A percentile compares a stretch with the other conserved stretches of the same genome.
phyloP scores from a whole-genome alignment of 2,888 invertebrate species.

The Lobophora halterata region DNA sequence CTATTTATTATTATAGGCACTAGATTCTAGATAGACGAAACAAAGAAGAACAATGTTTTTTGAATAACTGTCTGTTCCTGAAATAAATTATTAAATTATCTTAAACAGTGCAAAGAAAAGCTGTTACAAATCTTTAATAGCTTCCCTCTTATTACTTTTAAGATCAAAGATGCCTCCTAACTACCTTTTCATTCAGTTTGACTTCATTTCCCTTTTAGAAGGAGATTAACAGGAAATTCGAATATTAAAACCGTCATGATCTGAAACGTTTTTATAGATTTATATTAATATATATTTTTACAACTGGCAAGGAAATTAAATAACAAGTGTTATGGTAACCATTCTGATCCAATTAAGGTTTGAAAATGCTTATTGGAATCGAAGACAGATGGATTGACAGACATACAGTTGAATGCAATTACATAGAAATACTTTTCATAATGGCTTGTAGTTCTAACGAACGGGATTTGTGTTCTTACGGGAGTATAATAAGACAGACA shows the following conservation, averaged over 20 bases:
- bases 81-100: too few species aligned
- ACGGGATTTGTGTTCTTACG: too few species aligned
- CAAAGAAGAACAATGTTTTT: too few species aligned
- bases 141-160: slow-evolving; percentile 2
- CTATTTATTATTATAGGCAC: too few species aligned
- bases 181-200: slow-evolving; percentile 25
- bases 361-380: slow-evolving; percentile 3
- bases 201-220: slow-evolving; percentile 16
- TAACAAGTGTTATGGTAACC: slow-evolving; percentile 3
- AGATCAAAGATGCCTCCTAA: slow-evolving; percentile 17
- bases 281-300: not conserved
- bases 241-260: too few species aligned
- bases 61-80: too few species aligned
- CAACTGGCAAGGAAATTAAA: too few species aligned
- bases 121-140: slow-evolving; percentile 12
- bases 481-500: too few species aligned
- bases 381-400: slow-evolving; percentile 5
- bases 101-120: slow-evolving; percentile 10
- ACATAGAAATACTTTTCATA: slow-evolving; percentile 5
- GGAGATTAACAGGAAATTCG: slow-evolving; percentile 14
- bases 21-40: too few species aligned
- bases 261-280: too few species aligned
- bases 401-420: slow-evolving; percentile 6
- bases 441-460: too few species aligned
- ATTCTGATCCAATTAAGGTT: slow-evolving; percentile 5